phyloP scores from a whole-genome alignment of 2,113 vertebrate genomes.

The Poeciliopsis occidentalis region DNA sequence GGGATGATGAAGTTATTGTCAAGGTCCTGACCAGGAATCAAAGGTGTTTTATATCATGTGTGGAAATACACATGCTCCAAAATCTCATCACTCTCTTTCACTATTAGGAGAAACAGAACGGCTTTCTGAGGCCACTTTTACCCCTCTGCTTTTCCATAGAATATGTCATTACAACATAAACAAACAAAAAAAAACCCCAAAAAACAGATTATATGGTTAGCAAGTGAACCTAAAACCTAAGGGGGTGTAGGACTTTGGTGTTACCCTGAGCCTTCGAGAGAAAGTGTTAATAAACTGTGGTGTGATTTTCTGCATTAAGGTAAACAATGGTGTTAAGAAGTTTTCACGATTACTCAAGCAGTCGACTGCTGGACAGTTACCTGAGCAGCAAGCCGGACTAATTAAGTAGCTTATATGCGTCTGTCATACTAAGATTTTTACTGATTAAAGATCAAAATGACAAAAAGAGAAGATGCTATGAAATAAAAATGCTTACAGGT shows the following conservation, averaged over 20 bases:
- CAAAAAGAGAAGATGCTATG: too few species aligned
- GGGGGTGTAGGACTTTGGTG: neutral
- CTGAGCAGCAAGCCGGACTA: neutral
- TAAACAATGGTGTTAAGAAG: neutral
- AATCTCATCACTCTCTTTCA: slow-evolving; percentile 23
- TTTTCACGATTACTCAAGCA: neutral
- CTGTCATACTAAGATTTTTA: neutral
- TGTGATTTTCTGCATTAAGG: neutral
- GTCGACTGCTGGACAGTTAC: neutral
- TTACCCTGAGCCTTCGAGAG: neutral
- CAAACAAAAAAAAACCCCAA: neutral
- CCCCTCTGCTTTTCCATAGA: neutral
- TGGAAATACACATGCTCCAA: slow-evolving; percentile 10
- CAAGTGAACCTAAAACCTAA: neutral
- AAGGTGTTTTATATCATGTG: neutral
- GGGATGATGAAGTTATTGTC: slow-evolving; percentile 55
- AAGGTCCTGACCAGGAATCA: slow-evolving; percentile 18
- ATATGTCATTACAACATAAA: neutral
- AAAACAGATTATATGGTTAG: neutral
- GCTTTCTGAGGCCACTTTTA: neutral
- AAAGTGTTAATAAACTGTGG: neutral
- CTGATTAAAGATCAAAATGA: neutral
- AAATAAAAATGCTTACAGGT: neutral
- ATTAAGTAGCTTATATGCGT: neutral
- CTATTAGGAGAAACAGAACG: slow-evolving; percentile 27